These are phyloP conservation scores for Drosophila stalkeri DNA, from an alignment of 2,888 invertebrate genomes.

Conservation along the genomic window DNA sequence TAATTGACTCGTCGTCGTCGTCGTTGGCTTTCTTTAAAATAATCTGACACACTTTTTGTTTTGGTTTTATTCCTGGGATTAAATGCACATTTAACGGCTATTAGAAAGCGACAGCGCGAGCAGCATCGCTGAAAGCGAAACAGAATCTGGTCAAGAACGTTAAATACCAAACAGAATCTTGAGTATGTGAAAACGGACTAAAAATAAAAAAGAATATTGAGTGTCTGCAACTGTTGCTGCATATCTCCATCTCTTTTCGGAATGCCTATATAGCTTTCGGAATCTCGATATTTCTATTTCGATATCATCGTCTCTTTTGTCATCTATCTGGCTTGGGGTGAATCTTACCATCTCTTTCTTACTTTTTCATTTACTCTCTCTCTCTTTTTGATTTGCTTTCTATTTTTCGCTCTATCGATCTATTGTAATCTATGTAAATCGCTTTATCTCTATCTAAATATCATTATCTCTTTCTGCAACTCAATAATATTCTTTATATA, in stretches of 20 bases:
- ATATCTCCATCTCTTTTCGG: not conserved
- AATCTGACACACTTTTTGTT: conserved; percentile 65
- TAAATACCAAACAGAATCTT: not conserved
- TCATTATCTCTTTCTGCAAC: no score
- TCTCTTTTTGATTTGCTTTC: not conserved
- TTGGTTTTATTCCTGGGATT: conserved; percentile 14
- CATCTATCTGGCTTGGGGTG: not conserved
- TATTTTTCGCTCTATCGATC: no score
- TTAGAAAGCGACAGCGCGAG: conserved; percentile 55
- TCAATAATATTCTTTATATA: no score
- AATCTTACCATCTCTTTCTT: no score
- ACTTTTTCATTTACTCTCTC: not conserved
- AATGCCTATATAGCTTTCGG: not conserved
- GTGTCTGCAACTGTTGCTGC: not conserved
- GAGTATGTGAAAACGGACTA: not conserved
- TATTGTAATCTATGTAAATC: no score
- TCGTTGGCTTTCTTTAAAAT: conserved; percentile 53
- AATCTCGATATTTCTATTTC: not conserved
- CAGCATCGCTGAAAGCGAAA: conserved; percentile 31
- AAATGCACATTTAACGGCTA: conserved; percentile 37
- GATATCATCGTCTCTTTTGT: not conserved
- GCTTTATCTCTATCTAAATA: no score
- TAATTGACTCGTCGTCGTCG: conserved; percentile 63
- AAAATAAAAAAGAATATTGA: not conserved
- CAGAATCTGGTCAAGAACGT: conserved; percentile 18